Conservation (phyloP, 2,888 invertebrate genomes). For the Copidosoma aretas region DNA sequence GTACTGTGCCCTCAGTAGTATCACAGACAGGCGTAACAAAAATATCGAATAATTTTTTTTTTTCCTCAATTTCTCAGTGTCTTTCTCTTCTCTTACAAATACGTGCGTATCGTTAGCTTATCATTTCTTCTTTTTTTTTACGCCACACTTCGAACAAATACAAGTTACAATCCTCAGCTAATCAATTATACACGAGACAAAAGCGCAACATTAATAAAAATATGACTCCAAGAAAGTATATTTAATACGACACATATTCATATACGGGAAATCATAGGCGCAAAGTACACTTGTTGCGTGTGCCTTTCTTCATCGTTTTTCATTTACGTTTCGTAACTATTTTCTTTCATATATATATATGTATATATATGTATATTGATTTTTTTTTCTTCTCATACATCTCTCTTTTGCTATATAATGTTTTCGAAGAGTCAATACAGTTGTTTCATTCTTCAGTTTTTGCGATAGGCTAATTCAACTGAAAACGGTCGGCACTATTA, state of each 20-base stretch:
- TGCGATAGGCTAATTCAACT: constrained; percentile 23
- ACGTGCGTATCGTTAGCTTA: neutral
- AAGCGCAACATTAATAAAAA: constrained; percentile 1
- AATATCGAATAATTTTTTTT: constrained; percentile 33
- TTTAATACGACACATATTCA: too few species aligned
- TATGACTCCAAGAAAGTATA: too few species aligned
- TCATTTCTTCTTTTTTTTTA: neutral
- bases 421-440: neutral
- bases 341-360: constrained; percentile 3
- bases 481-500: constrained; percentile 39
- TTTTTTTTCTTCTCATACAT: constrained; percentile 7
- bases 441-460: neutral
- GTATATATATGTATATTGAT: neutral
- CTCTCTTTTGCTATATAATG: constrained; percentile 7
- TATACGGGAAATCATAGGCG: constrained; percentile 1
- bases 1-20: constrained; percentile 61
- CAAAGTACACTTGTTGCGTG: constrained; percentile 32
- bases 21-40: constrained; percentile 60
- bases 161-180: neutral
- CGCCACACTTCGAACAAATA: constrained; percentile 6
- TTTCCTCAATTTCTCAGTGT: neutral
- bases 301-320: neutral
- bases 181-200: constrained; percentile 1
- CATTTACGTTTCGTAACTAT: neutral
- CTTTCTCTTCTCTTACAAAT: constrained; percentile 5